Base-by-base conservation (phyloP, 1,140 invertebrate species). In the Drosophila repleta region DNA sequence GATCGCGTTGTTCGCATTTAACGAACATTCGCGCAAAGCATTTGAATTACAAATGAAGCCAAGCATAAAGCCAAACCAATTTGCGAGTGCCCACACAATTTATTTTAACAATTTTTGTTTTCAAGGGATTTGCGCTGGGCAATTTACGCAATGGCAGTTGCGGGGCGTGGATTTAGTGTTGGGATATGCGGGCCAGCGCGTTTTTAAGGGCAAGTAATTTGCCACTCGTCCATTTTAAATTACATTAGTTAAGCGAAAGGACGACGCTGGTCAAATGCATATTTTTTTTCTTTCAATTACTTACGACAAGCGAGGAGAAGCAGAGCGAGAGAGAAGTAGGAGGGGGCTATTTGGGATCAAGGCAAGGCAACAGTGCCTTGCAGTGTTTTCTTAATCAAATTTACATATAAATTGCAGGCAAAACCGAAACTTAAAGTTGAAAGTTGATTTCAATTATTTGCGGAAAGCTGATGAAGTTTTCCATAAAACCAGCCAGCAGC, bases 381-480 rank as follows among this genome's bases (percentile, higher is more conserved):
- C 73, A 72, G 82, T 75, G 53, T 79, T 80, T 65, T 53, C 74
- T 87, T 87, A 87, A 85, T 87, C 74, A 85, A 87, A 85, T 85
- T 85, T 85, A 82, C 82, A 85, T 85, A 85, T 81, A 85, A 85
- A 85, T 85, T 85, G 81, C 81, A 85, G 82, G 66, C 76, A 46
- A 43, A 61, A 68, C 61, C 69, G n/a, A 62, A 74, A 75, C 66
- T 80, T 74, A 61, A 85, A 80, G 76, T 75, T 64, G 66, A 83
- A 82, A 83, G 80, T 85, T 85, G 81, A 87, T 85, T 85, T 85
- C 81, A 82, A 85, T 85, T 87, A 85, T 85, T 87, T 85, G 81
- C 74, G 81, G 81, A 82, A 83, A 71, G 74, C 75, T 83, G 68
- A 64, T 79, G 79, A 62, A 71, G 61, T 74, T 76, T 53, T 75